Percentiles rank a stretch among this genome's conserved stretches.
Evolutionary conservation across 2,888 invertebrate species (phyloP).

Genomic region (Crepidodera aurea): DNA sequence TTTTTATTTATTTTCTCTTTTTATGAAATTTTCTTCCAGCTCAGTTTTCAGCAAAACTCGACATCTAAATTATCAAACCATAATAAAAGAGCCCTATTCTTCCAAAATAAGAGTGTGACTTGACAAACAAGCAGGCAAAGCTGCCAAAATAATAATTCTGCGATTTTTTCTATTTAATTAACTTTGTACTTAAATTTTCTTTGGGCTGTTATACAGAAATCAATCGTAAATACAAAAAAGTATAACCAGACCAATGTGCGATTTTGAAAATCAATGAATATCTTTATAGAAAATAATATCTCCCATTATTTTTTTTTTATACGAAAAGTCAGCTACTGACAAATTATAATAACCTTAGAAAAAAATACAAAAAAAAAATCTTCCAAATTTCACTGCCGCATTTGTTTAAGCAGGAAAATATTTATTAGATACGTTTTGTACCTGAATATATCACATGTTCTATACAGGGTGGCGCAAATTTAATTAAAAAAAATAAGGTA

Average conservation of each 20-base stretch:
- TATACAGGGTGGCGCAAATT: too few relatives aligned
- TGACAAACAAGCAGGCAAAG: slow-evolving; percentile 41
- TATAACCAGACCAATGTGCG: slow-evolving; percentile 24
- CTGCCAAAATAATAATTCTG: slow-evolving; percentile 42
- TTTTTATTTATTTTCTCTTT: background rate
- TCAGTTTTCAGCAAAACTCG: slow-evolving; percentile 23
- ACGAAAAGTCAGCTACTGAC: slow-evolving; percentile 22
- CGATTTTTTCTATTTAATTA: slow-evolving; percentile 22
- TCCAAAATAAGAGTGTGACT: slow-evolving; percentile 27
- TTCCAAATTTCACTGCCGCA: slow-evolving; percentile 42
- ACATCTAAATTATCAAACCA: slow-evolving; percentile 31
- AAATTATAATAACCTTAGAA: slow-evolving; percentile 31
- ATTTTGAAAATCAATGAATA: slow-evolving; percentile 28
- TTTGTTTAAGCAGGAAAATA: slow-evolving; percentile 27
- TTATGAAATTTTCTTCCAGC: slow-evolving; percentile 18
- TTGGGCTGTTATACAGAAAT: slow-evolving; percentile 36
- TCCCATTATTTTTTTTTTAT: slow-evolving; percentile 15
- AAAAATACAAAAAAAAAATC: slow-evolving; percentile 38
- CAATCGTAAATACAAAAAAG: slow-evolving; percentile 16
- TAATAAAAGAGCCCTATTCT: slow-evolving; percentile 32
- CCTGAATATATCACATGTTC: slow-evolving; percentile 41
- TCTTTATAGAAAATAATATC: slow-evolving; percentile 10
- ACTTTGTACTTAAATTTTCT: slow-evolving; percentile 42
- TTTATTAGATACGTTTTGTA: slow-evolving; percentile 41
- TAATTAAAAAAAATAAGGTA: too few relatives aligned